phyloP scores from a whole-genome alignment of 2,888 invertebrate genomes.

The Hanleya hanleyi region DNA sequence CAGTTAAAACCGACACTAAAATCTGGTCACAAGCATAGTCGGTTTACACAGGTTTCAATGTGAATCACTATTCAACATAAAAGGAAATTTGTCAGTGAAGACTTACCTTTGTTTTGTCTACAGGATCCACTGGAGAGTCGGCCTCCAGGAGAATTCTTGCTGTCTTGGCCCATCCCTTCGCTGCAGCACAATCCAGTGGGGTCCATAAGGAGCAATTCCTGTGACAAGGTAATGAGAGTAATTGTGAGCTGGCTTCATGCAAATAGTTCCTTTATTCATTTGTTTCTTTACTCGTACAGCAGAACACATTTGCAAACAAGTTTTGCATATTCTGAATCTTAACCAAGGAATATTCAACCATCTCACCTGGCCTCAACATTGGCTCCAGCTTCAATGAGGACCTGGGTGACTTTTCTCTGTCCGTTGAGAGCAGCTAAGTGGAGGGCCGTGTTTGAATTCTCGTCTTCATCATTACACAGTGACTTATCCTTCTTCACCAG shows the following conservation, averaged over 20 bases:
- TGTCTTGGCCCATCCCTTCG: conserved; percentile 71
- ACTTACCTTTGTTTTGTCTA: conserved; percentile 71
- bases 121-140: conserved; percentile 73
- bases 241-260: too few relatives aligned
- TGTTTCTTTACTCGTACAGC: too few relatives aligned
- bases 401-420: conserved; percentile 69
- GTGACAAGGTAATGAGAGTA: too few relatives aligned
- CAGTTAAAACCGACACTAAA: too few relatives aligned
- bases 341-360: too few relatives aligned
- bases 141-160: conserved; percentile 69
- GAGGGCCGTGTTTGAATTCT: conserved; percentile 73
- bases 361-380: conserved; percentile 73
- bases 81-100: too few relatives aligned
- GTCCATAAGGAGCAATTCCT: conserved; percentile 75
- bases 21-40: too few relatives aligned
- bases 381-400: conserved; percentile 73
- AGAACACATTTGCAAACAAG: too few relatives aligned
- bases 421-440: conserved; percentile 73
- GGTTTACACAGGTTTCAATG: too few relatives aligned
- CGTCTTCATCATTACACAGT: conserved; percentile 73
- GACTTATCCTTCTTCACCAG: conserved; percentile 65
- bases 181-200: conserved; percentile 74
- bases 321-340: too few relatives aligned
- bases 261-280: too few relatives aligned
- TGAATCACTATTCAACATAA: too few relatives aligned